Evolutionary conservation across 2,797 vertebrate genomes (phyloP).

Genomic region (Anguilla anguilla): DNA sequence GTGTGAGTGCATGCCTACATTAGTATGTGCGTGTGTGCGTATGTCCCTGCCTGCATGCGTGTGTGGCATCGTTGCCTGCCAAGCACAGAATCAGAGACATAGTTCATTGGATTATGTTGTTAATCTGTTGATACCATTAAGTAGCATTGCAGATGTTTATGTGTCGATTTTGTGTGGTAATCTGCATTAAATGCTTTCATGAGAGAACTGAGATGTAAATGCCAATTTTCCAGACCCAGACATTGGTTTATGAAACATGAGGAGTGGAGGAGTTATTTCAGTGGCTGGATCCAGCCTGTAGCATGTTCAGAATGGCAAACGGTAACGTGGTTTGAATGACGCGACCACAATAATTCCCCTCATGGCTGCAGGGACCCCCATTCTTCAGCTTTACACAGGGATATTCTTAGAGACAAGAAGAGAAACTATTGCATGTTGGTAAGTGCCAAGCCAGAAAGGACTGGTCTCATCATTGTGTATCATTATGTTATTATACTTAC

Average conservation of each 20-base stretch:
- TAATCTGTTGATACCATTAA: slow-evolving; percentile 77
- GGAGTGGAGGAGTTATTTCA: slow-evolving; percentile 51
- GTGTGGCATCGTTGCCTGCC: slow-evolving; percentile 65
- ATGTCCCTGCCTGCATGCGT: neutral
- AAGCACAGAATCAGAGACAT: slow-evolving; percentile 73
- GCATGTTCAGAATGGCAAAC: neutral
- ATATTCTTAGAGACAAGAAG: slow-evolving; percentile 58
- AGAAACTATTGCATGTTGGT: neutral
- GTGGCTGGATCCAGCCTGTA: slow-evolving; percentile 52
- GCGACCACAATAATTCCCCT: neutral
- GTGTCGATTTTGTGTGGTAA: slow-evolving; percentile 71
- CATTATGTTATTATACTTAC: neutral
- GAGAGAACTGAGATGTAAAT: slow-evolving; percentile 33
- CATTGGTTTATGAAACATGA: slow-evolving; percentile 37
- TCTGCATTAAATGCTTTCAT: slow-evolving; percentile 75
- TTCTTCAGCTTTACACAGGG: slow-evolving; percentile 58
- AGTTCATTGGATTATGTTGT: slow-evolving; percentile 76
- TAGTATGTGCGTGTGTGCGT: neutral
- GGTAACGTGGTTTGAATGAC: neutral
- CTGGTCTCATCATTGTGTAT: neutral
- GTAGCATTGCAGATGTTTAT: slow-evolving; percentile 73
- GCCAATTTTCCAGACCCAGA: slow-evolving; percentile 1
- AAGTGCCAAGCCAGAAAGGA: neutral
- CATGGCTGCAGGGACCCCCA: neutral
- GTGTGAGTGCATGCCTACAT: neutral